Conservation (phyloP, 2,113 vertebrate genomes). For the Ceyx melanurus region DNA sequence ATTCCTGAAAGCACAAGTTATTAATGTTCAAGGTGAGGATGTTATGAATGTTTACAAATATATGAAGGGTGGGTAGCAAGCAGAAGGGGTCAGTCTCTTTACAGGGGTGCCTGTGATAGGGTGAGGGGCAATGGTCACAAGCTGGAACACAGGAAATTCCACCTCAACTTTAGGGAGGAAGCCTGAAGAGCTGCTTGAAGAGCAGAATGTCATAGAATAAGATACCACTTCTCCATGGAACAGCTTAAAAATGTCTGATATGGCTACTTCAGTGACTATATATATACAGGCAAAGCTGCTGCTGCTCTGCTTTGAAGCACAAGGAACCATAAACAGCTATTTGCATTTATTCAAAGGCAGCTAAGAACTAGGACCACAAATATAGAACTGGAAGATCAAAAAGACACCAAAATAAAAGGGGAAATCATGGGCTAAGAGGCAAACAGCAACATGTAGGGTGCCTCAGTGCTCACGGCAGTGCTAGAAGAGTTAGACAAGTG, state of each 20-base stretch:
- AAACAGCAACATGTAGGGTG: not conserved
- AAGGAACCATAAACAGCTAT: not conserved
- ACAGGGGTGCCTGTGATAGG: no score
- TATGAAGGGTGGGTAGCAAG: no score
- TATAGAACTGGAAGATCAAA: not conserved
- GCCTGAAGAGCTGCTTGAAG: not conserved
- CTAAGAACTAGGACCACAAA: not conserved
- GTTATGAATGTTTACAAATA: no score
- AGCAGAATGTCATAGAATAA: not conserved
- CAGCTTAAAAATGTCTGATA: not conserved
- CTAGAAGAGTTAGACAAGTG: not conserved
- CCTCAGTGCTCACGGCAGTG: not conserved
- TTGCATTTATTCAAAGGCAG: not conserved
- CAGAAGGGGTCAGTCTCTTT: no score
- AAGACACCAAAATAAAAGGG: not conserved
- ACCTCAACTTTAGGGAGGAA: not conserved
- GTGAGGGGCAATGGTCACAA: no score
- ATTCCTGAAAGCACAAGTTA: constrained; percentile 16
- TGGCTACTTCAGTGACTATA: not conserved
- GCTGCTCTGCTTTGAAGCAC: not conserved
- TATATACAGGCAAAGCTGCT: not conserved
- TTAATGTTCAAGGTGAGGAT: not conserved
- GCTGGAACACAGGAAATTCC: no score
- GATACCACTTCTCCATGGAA: not conserved
- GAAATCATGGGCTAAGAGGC: not conserved